A percentile compares a stretch with the other conserved stretches of the same genome.
Conservation (phyloP, 2,797 vertebrate species). For the Rhynchotus rufescens region DNA sequence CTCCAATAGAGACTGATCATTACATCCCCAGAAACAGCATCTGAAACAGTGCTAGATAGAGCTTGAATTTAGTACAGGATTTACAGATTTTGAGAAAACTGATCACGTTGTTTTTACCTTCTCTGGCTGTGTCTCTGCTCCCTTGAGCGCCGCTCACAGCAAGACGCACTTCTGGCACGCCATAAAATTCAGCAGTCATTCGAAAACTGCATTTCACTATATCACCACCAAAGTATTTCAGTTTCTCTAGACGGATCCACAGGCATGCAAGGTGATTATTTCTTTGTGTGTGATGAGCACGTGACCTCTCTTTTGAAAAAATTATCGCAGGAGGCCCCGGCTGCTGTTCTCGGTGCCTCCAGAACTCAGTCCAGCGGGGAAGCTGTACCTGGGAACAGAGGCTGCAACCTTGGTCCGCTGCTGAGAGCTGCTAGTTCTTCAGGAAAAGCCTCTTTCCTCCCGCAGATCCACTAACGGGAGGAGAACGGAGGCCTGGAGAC, state of each 20-base stretch:
- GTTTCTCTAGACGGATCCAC: background rate
- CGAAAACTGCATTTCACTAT: background rate
- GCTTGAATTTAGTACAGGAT: background rate
- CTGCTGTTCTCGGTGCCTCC: background rate
- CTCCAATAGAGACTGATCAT: background rate
- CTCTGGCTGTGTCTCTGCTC: background rate
- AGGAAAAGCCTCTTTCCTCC: background rate
- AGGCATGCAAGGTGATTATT: background rate
- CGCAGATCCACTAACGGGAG: background rate
- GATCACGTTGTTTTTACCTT: background rate
- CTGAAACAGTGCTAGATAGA: background rate
- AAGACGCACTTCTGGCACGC: background rate
- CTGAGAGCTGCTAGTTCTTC: background rate
- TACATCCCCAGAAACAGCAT: background rate
- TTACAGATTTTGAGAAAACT: background rate
- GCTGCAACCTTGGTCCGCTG: background rate
- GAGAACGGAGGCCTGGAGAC: background rate
- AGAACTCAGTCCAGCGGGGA: background rate
- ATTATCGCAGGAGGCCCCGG: background rate
- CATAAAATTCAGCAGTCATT: background rate
- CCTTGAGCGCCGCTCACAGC: background rate
- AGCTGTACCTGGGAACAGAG: background rate
- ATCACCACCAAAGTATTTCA: background rate
- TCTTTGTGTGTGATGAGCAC: background rate
- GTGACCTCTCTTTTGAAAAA: background rate